These are phyloP conservation scores for Noctua janthe DNA, from an alignment of 2,888 invertebrate species.

Conservation along the genomic window DNA sequence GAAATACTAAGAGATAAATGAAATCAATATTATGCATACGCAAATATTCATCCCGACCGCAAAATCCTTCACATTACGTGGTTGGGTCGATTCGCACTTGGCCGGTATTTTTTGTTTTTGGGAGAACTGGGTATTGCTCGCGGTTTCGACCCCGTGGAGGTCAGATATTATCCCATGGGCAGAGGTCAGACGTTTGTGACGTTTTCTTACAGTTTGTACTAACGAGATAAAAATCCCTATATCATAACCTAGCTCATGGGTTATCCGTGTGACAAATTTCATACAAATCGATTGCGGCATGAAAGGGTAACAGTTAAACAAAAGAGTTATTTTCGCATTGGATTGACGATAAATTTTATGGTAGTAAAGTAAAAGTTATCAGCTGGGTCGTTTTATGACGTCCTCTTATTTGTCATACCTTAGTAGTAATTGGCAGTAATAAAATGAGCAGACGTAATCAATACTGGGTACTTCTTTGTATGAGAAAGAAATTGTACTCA, in stretches of 20 bases:
- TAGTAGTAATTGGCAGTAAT: constrained; percentile 8
- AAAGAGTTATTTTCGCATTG: background rate
- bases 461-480: background rate
- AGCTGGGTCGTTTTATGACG: constrained; percentile 4
- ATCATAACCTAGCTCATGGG: background rate
- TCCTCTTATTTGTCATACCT: background rate
- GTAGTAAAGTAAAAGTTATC: background rate
- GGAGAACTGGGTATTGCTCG: background rate
- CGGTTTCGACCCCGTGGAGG: background rate
- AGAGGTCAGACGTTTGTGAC: no score
- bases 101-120: background rate
- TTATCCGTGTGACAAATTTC: background rate
- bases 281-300: background rate
- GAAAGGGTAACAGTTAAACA: background rate
- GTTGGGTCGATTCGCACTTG: background rate
- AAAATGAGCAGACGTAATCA: constrained; percentile 18
- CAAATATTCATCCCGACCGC: background rate
- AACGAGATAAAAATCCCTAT: background rate
- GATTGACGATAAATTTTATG: background rate
- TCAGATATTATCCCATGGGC: background rate
- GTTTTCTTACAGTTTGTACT: background rate
- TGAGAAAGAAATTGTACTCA: background rate
- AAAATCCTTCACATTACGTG: background rate
- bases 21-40: background rate
- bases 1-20: background rate